Percentiles rank a stretch among this genome's conserved stretches.
Evolutionary conservation across 2,888 invertebrate genomes (phyloP).

Genomic region (Heterodera filipjevi): DNA sequence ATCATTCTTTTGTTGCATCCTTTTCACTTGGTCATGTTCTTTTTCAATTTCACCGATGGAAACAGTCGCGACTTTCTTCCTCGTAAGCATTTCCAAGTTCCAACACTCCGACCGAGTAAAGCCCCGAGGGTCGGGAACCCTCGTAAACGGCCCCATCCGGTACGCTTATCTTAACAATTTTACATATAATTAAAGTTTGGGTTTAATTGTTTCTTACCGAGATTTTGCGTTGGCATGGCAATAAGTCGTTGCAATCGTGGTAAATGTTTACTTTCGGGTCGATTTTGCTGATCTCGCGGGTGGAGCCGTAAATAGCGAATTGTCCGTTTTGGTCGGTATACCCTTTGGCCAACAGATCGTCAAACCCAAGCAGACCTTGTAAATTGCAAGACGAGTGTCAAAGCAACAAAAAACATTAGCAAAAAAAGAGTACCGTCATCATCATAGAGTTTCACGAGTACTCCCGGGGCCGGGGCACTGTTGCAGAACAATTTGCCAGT

Average conservation of each 20-base stretch:
- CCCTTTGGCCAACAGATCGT: slow-evolving; percentile 20
- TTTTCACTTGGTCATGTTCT: background rate
- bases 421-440: slow-evolving; percentile 44
- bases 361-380: background rate
- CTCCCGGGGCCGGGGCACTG: slow-evolving; percentile 41
- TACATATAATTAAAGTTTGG: background rate
- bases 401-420: slow-evolving; percentile 31
- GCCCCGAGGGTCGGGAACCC: background rate
- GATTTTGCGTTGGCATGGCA: slow-evolving; percentile 46
- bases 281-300: slow-evolving; percentile 41
- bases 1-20: background rate
- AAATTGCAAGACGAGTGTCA: background rate
- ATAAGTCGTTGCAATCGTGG: slow-evolving; percentile 34
- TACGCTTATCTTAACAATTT: background rate
- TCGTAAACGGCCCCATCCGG: background rate
- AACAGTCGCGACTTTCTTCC: slow-evolving; percentile 8
- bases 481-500: background rate
- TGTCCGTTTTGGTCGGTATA: slow-evolving; percentile 40
- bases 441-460: slow-evolving; percentile 51
- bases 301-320: slow-evolving; percentile 40
- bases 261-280: slow-evolving; percentile 43
- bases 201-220: slow-evolving; percentile 8
- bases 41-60: background rate
- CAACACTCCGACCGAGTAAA: background rate
- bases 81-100: background rate